Conservation (phyloP, 1,140 invertebrate genomes). For the Procambarus virginalis region DNA sequence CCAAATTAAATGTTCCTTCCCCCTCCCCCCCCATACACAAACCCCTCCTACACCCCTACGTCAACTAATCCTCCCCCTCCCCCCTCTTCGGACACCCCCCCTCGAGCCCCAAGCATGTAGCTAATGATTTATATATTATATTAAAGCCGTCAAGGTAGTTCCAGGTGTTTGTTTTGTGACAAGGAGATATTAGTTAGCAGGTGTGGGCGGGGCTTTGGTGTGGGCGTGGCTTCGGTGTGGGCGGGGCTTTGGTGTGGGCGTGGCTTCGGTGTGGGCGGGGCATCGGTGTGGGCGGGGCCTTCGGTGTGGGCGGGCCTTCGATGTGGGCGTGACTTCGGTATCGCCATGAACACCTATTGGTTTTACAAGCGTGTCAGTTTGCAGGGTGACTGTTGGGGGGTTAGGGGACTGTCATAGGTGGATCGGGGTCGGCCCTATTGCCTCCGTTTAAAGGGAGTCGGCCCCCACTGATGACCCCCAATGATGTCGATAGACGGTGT, state of each 20-base stretch:
- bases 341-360: too few relatives aligned
- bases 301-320: too few relatives aligned
- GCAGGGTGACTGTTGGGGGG: background rate
- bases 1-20: conserved; percentile 29
- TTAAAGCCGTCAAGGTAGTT: conserved; percentile 9
- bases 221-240: background rate
- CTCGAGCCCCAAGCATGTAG: background rate
- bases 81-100: background rate
- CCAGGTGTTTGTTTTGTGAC: conserved; percentile 34
- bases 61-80: background rate
- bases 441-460: too few relatives aligned
- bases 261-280: too few relatives aligned
- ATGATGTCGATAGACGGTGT: too few relatives aligned
- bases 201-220: background rate
- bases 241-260: background rate
- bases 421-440: background rate
- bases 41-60: background rate
- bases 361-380: too few relatives aligned
- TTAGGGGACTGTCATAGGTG: background rate
- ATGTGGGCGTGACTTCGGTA: too few relatives aligned
- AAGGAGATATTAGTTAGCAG: conserved; percentile 9
- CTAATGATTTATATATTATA: conserved; percentile 36
- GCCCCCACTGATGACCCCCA: too few relatives aligned
- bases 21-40: background rate
- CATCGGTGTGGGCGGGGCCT: too few relatives aligned